Percentiles rank a stretch among this genome's conserved stretches.
Evolutionary conservation across 2,888 invertebrate species (phyloP).

Genomic region (Latrodectus hesperus): DNA sequence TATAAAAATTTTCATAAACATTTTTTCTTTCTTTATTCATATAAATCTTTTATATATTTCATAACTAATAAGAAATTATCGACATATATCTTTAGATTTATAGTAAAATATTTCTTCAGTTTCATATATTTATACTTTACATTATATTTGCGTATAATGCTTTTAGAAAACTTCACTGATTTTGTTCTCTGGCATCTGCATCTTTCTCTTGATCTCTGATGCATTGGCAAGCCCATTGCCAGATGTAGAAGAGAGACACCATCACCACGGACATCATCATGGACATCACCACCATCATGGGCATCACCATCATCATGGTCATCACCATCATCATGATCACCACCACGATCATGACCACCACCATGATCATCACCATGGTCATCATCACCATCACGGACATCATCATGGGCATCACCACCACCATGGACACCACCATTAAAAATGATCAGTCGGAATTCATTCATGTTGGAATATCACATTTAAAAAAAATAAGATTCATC

Average conservation of each 20-base stretch:
- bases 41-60: too few relatives aligned
- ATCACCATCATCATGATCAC: background rate
- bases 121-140: too few relatives aligned
- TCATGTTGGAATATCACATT: background rate
- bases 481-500: background rate
- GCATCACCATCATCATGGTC: background rate
- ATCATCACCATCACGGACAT: slow-evolving; percentile 2
- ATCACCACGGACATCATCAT: background rate
- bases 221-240: background rate
- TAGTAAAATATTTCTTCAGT: too few relatives aligned
- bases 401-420: slow-evolving; percentile 29
- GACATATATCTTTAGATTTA: too few relatives aligned
- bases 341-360: background rate
- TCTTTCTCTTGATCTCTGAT: background rate
- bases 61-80: too few relatives aligned
- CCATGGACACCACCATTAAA: slow-evolving; percentile 21
- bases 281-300: background rate
- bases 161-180: background rate
- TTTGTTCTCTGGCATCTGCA: background rate
- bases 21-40: too few relatives aligned
- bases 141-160: too few relatives aligned
- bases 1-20: too few relatives aligned
- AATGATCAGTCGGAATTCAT: background rate
- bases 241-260: background rate
- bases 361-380: background rate